Evolutionary conservation across 2,113 vertebrate species (phyloP), one percentile per base, ranked within the genome.

Genomic region (Sinosuthora webbiana): DNA sequence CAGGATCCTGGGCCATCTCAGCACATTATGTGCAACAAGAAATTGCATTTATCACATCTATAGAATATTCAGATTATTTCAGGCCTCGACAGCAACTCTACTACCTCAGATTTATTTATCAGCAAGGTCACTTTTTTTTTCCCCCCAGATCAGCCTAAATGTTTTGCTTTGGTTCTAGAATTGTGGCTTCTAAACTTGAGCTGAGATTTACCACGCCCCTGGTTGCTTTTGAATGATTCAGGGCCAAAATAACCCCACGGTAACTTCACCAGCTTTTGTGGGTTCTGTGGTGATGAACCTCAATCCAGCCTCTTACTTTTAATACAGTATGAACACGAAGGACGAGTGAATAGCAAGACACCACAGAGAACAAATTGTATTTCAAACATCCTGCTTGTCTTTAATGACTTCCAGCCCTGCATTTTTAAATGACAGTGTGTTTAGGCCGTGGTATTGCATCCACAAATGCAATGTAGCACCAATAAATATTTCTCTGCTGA

Each of bases 401-500:
- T 92, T 94, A 67, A 94, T 71, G 90, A 92, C 63, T 88, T 70
- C 68, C 44, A 92, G 75, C 71, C 75, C 85, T 67, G 84, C 31
- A 63, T 75, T 95, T 95, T 94, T 83, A 94, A 77, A 71, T 60
- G 30, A 10, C 22, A 44, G 44, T 33, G 18, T 75, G 37, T 79
- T 91, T 79, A 79, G 69, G 39, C 18, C 3, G 12, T 45, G 22
- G 21, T 44, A 63, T 56, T 86, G 22, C 83, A 92, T 52, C 64
- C 92, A 83, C 65, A 88, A 95, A 89, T 64, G 79, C 35, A 92
- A 44, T 10, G 33, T 27, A 89, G 69, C 25, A 49, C 42, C 68
- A 90, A 68, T 95, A 95, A 96, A 93, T 93, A 94, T 83, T 96
- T 53, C 71, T 86, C n/a, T 81, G 83, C 45, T 88, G 93, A 86